Percentiles rank a stretch among this genome's conserved stretches.
Conservation (phyloP, 2,113 vertebrate genomes). For the Cisticola juncidis region DNA sequence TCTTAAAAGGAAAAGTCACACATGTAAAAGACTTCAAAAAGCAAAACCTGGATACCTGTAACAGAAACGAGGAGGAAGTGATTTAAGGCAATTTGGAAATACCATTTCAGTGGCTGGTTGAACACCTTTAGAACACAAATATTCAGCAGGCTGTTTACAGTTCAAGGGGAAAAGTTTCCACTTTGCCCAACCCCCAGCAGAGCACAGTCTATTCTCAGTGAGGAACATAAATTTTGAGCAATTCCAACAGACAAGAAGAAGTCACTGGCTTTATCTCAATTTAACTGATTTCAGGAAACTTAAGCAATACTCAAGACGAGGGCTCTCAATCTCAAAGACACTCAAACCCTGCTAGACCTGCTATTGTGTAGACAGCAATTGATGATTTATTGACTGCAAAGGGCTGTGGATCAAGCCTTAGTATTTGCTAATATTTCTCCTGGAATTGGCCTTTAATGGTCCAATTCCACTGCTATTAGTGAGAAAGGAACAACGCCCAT, state of each 20-base stretch:
- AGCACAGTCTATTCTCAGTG: neutral
- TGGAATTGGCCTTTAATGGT: neutral
- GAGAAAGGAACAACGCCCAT: neutral
- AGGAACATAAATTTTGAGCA: neutral
- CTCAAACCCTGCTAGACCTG: neutral
- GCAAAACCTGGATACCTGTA: neutral
- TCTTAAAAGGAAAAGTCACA: neutral
- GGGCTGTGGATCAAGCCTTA: neutral
- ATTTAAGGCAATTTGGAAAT: neutral
- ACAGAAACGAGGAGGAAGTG: neutral
- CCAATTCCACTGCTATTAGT: neutral
- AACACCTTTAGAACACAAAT: neutral
- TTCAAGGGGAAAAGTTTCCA: neutral
- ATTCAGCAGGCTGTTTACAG: neutral
- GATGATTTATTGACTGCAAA: constrained; percentile 5
- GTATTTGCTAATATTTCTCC: neutral
- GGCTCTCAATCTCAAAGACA: neutral
- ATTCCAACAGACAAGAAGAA: neutral
- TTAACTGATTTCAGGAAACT: neutral
- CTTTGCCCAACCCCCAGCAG: neutral
- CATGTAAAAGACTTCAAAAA: neutral
- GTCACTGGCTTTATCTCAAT: neutral
- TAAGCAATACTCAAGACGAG: neutral
- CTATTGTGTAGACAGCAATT: neutral
- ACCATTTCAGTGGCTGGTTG: neutral